These are phyloP conservation scores for Prionailurus bengalensis DNA, from an alignment of 2,113 vertebrate species.

Conservation along the genomic window DNA sequence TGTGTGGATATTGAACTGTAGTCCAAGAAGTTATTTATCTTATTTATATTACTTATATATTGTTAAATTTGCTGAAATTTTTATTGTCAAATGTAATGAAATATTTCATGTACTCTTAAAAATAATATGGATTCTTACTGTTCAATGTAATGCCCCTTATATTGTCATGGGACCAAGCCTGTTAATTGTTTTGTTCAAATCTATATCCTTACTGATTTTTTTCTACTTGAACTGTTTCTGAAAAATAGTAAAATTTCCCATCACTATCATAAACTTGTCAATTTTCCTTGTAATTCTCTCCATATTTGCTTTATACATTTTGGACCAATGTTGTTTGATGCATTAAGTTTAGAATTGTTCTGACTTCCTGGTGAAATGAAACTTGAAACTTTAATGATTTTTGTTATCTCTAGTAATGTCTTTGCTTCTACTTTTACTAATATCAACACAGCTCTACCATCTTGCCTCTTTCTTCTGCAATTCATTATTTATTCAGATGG, in stretches of 20 bases:
- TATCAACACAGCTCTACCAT: background rate
- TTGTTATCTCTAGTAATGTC: background rate
- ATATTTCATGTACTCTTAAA: conserved; percentile 28
- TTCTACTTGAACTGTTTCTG: background rate
- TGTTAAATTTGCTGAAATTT: conserved; percentile 32
- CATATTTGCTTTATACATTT: conserved; percentile 16
- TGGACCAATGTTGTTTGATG: background rate
- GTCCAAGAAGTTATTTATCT: background rate
- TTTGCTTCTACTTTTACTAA: conserved; percentile 10
- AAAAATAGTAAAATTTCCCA: conserved; percentile 55
- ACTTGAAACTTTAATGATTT: conserved; percentile 33
- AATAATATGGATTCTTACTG: background rate
- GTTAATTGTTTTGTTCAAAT: conserved; percentile 16
- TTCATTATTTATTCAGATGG: conserved; percentile 92
- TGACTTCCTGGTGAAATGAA: conserved; percentile 20
- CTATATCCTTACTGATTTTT: conserved; percentile 9
- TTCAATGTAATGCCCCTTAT: background rate
- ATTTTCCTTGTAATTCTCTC: conserved; percentile 38
- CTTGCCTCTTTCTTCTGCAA: background rate
- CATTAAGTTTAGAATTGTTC: conserved; percentile 8
- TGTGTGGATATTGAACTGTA: background rate
- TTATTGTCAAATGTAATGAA: conserved; percentile 42
- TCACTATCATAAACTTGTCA: background rate
- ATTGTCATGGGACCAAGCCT: background rate
- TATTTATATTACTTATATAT: conserved; percentile 18